Evolutionary conservation across 2,797 vertebrate species (phyloP), one percentile per base, ranked within the genome.

Genomic region (Ctenopoma kingsleyae): DNA sequence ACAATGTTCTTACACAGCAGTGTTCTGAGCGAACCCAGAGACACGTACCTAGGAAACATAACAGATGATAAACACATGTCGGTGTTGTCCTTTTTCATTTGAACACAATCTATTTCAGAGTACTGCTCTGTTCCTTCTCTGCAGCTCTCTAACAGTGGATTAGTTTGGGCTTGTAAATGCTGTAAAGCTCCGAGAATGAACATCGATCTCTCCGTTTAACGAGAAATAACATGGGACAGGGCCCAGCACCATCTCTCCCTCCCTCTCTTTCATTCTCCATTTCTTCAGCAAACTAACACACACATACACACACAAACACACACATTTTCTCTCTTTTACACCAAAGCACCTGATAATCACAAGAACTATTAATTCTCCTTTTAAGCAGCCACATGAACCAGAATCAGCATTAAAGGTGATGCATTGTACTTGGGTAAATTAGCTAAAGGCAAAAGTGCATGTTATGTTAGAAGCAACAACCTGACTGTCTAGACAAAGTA

Each of bases 191-290:
- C 6, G 67, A 77, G 72, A 84, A 78, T 50, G 48, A 76, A 67
- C 76, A 87, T 82, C 27, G 47, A 89, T 89, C 71, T 61, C 46
- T 40, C 56, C 40, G 64, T 81, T 78, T 86, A 88, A 88, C 83
- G 80, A 78, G 71, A 71, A 82, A 57, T 67, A 76, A 73, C 73
- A 35, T 11, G 46, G 71, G 65, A 75, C 53, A 69, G 40, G 72
- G 32, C 38, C 20, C 7, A 15, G 47, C 52, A 17, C 43, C 38
- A 15, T 56, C n/a, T 11, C 61, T 54, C 19, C 36, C 64, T 66
- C 41, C 30, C 55, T 79, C 60, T 60, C 50, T 55, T 57, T 55
- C 56, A 25, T 44, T 67, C 52, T 27, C 40, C 13, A 17, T 62
- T 46, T 44, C 66, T 38, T 69, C 54, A 57, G 71, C 65, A 71